Conservation (phyloP, 2,797 vertebrate genomes). For the Anguilla anguilla region DNA sequence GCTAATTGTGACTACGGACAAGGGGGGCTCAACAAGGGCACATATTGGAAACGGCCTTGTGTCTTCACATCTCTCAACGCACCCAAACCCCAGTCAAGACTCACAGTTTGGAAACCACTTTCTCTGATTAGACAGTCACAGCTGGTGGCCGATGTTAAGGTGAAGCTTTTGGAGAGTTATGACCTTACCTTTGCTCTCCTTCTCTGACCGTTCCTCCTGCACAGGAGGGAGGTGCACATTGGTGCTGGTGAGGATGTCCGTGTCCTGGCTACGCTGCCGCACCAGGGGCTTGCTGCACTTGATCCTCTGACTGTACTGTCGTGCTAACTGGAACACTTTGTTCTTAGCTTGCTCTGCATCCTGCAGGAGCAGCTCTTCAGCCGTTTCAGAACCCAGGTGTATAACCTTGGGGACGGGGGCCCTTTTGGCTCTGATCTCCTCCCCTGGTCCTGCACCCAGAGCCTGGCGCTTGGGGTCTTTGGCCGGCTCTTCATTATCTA, state of each 20-base stretch:
- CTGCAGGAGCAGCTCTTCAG: slow-evolving; percentile 23
- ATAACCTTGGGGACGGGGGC: slow-evolving; percentile 42
- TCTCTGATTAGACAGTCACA: not conserved
- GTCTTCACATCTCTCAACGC: no score
- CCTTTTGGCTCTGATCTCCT: slow-evolving; percentile 38
- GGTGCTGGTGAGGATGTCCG: slow-evolving; percentile 41
- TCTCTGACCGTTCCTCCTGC: slow-evolving; percentile 65
- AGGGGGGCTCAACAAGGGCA: no score
- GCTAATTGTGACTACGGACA: no score
- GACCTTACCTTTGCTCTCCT: slow-evolving; percentile 57
- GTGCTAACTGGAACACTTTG: slow-evolving; percentile 86
- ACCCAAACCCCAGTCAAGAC: no score
- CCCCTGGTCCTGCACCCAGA: not conserved
- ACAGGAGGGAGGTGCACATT: slow-evolving; percentile 53
- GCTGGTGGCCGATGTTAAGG: not conserved
- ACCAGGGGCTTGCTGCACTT: slow-evolving; percentile 63
- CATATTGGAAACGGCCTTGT: no score
- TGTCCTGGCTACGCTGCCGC: slow-evolving; percentile 34
- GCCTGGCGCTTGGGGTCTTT: slow-evolving; percentile 45
- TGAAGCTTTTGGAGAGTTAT: not conserved
- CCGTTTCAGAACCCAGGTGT: slow-evolving; percentile 49
- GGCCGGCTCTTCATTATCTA: slow-evolving; percentile 64
- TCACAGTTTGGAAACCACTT: not conserved
- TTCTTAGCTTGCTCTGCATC: slow-evolving; percentile 67
- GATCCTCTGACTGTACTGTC: slow-evolving; percentile 87